Percentiles rank a stretch among this genome's conserved stretches.
Conservation (phyloP, 2,888 invertebrate species). For the Ichneumoninae sp. region DNA sequence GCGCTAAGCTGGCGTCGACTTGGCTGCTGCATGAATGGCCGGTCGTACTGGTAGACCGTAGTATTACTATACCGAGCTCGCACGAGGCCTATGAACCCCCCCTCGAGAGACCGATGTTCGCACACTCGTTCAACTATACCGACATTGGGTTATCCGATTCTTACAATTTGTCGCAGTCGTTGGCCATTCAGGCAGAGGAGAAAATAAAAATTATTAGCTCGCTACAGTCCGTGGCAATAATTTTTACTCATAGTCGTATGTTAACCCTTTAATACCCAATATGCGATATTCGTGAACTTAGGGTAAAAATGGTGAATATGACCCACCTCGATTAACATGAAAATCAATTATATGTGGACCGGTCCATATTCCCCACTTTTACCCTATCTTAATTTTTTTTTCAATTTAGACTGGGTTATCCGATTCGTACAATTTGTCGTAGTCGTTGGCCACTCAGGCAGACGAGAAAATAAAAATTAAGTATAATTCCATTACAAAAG, state of each 20-base stretch:
- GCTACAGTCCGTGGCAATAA: neutral
- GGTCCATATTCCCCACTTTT: too few species aligned
- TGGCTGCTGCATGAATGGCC: constrained; percentile 76
- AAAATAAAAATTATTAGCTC: neutral
- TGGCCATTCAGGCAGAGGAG: neutral
- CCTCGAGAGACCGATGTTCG: constrained; percentile 4
- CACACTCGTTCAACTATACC: neutral
- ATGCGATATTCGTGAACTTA: too few species aligned
- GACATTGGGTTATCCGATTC: neutral
- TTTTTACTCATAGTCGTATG: neutral
- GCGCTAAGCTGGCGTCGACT: constrained; percentile 79
- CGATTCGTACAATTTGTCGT: too few species aligned
- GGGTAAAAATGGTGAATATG: too few species aligned
- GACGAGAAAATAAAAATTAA: neutral
- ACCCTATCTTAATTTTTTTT: too few species aligned
- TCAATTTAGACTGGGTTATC: too few species aligned
- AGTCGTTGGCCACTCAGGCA: neutral
- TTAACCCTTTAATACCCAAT: neutral
- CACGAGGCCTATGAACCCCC: constrained; percentile 10
- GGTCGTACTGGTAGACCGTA: constrained; percentile 66
- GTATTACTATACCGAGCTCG: constrained; percentile 75
- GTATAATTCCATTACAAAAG: neutral
- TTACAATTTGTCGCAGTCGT: neutral
- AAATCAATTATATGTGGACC: too few species aligned
- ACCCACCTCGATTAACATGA: too few species aligned